phyloP scores from a whole-genome alignment of 2,113 vertebrate genomes.

The Anarhynchus alexandrinus region DNA sequence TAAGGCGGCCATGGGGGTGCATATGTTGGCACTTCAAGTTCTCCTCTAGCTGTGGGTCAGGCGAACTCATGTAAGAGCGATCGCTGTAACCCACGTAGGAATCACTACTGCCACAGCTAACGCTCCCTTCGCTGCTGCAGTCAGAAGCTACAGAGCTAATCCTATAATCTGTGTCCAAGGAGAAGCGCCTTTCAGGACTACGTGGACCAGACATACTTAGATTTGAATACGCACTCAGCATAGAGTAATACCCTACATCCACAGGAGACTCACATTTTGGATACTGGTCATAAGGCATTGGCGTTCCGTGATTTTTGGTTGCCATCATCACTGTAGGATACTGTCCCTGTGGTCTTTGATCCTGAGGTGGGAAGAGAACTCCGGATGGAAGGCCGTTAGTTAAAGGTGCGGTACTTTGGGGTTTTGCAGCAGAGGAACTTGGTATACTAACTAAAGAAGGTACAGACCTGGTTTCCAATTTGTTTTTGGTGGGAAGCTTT shows the following conservation, averaged over 20 bases:
- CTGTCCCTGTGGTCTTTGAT: slow-evolving; percentile 80
- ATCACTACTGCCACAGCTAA: slow-evolving; percentile 90
- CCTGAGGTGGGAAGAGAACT: slow-evolving; percentile 82
- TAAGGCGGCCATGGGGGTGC: slow-evolving; percentile 75
- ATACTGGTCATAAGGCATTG: slow-evolving; percentile 86
- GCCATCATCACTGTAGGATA: slow-evolving; percentile 79
- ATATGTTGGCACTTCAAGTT: slow-evolving; percentile 81
- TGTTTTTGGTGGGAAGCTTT: slow-evolving; percentile 89
- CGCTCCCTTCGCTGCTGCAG: slow-evolving; percentile 92
- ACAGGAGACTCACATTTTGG: slow-evolving; percentile 92
- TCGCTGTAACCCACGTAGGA: slow-evolving; percentile 85
- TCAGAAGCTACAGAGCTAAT: slow-evolving; percentile 89
- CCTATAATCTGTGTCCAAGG: slow-evolving; percentile 83
- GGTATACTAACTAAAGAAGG: slow-evolving; percentile 79
- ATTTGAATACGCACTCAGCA: slow-evolving; percentile 85
- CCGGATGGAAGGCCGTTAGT: slow-evolving; percentile 82
- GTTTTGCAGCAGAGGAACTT: slow-evolving; percentile 75
- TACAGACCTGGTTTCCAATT: slow-evolving; percentile 85
- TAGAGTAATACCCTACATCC: slow-evolving; percentile 90
- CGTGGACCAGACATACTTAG: slow-evolving; percentile 82
- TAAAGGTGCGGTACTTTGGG: slow-evolving; percentile 79
- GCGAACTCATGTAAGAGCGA: slow-evolving; percentile 82
- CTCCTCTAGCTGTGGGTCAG: slow-evolving; percentile 84
- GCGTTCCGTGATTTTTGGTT: slow-evolving; percentile 80
- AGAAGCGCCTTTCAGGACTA: slow-evolving; percentile 87